Evolutionary conservation across 2,113 vertebrate species (phyloP), one percentile per base, ranked within the genome.

Genomic region (Pluvialis apricaria): DNA sequence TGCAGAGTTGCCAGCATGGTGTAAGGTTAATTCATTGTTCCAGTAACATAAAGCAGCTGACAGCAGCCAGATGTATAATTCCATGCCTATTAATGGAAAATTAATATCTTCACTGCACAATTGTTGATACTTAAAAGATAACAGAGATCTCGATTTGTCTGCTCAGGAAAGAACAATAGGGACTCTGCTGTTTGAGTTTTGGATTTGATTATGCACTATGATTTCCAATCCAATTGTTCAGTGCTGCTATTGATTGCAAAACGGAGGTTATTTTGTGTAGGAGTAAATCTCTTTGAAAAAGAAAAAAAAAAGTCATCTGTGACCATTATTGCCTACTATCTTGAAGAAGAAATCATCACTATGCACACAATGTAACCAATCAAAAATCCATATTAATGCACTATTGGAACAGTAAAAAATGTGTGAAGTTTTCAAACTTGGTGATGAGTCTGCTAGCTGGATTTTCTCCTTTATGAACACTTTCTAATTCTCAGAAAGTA

Each of bases 211-310:
- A 69, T 82, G 62, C 36, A 26, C 32, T 69, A 10, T 82, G 78
- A 96, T 94, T 96, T 95, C 77, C 49, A 94, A 79, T 72, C 28
- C 73, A 62, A 25, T 87, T 91, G 44, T 92, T 96, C 83, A 79
- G 61, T 76, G 52, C 57, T 79, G 44, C 49, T 95, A 85, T 92
- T 87, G 92, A 92, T 95, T 94, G 83, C 44, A 92, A 86, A 94
- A 54, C 0, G 0, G 28, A 81, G 42, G n/a, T 62, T 87, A 31
- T 65, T 87, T 95, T 75, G 69, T 55, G 47, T 61, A 86, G 86
- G 55, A 82, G 51, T 66, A 86, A 94, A 93, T 83, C 32, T 78
- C 47, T 88, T 66, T 21, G 15, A 55, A 24, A 44, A 62, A 75
- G 44, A 32, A 80, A 79, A 45, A 32, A 80, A 79, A 45, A 14